Percentiles rank a stretch among this genome's conserved stretches.
Evolutionary conservation across 2,888 invertebrate genomes (phyloP).

Genomic region (Blomia tropicalis): DNA sequence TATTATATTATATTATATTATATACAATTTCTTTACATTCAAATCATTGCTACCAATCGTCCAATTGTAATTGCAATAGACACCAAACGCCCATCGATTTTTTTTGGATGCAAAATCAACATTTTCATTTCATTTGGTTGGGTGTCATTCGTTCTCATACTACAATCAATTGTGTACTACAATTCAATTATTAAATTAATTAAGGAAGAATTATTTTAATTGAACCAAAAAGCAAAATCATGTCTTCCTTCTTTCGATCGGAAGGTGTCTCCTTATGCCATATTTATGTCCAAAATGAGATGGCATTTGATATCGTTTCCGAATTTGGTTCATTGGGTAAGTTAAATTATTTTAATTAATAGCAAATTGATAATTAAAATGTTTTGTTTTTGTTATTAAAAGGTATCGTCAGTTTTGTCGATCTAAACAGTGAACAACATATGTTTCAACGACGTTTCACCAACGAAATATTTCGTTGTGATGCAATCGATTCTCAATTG

Average conservation of each 20-base stretch:
- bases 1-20: no score
- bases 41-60: no score
- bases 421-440: slow-evolving; percentile 92
- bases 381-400: slow-evolving; percentile 10
- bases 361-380: not conserved
- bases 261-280: slow-evolving; percentile 98
- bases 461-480: slow-evolving; percentile 88
- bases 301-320: slow-evolving; percentile 78
- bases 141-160: no score
- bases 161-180: no score
- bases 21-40: no score
- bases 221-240: no score
- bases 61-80: no score
- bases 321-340: slow-evolving; percentile 83
- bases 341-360: slow-evolving; percentile 58
- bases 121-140: no score
- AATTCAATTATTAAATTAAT: no score
- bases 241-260: slow-evolving; percentile 59
- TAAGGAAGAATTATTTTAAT: no score
- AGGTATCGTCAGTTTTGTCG: slow-evolving; percentile 31
- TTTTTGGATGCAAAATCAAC: no score
- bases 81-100: no score
- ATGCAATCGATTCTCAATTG: slow-evolving; percentile 90
- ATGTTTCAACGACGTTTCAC: slow-evolving; percentile 97
- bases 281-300: slow-evolving; percentile 86